Percentiles rank a stretch among this genome's conserved stretches.
Evolutionary conservation across 1,140 invertebrate species (phyloP).

Genomic region (Drosophila subobscura): DNA sequence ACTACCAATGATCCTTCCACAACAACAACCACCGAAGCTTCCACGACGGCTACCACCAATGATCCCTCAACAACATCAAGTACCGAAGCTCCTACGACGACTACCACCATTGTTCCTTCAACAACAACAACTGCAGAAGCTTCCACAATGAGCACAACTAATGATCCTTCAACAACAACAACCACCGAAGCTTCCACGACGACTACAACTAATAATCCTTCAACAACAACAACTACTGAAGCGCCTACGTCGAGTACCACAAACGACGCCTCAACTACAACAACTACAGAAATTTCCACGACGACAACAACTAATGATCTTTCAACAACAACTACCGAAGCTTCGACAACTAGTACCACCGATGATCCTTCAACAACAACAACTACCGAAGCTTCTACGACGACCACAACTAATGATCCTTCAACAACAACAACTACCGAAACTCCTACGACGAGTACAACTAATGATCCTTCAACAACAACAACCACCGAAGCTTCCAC

Average conservation of each 20-base stretch:
- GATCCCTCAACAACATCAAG: neutral
- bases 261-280: neutral
- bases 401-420: neutral
- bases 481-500: neutral
- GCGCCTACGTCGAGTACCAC: neutral
- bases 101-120: neutral
- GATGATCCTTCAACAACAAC: neutral
- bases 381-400: neutral
- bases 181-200: neutral
- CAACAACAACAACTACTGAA: neutral
- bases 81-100: neutral
- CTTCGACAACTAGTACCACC: neutral
- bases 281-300: neutral
- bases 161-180: neutral
- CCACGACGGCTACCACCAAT: neutral
- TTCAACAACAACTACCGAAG: neutral
- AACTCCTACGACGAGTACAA: neutral
- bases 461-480: neutral
- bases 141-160: neutral
- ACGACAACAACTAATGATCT: neutral
- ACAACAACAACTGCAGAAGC: neutral
- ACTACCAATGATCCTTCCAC: neutral
- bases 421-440: constrained; percentile 3
- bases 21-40: neutral
- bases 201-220: neutral